These are phyloP conservation scores for Acinonyx jubatus DNA, from an alignment of 2,113 vertebrate species.

Conservation along the genomic window DNA sequence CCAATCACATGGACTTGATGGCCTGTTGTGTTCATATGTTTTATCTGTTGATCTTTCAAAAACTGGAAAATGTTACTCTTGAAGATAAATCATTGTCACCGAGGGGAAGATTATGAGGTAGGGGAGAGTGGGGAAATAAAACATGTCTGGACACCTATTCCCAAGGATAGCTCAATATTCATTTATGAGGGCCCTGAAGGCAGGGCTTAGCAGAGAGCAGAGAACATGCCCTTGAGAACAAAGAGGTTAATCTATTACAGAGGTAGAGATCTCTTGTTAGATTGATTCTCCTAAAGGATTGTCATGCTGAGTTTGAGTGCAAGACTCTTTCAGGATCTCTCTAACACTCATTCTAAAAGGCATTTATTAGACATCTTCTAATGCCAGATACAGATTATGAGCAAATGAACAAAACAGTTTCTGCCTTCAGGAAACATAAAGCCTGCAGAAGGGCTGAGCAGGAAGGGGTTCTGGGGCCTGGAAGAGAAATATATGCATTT, in stretches of 20 bases:
- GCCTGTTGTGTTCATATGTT: neutral
- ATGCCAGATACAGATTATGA: neutral
- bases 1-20: neutral
- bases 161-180: neutral
- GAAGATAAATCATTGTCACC: neutral
- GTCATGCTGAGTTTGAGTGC: neutral
- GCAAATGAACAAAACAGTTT: neutral
- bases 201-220: neutral
- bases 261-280: fast-evolving
- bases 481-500: neutral
- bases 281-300: neutral
- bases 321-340: neutral
- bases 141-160: neutral
- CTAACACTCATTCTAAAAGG: neutral
- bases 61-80: neutral
- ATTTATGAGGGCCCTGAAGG: neutral
- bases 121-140: neutral
- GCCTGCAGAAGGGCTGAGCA: neutral
- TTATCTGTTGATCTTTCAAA: neutral
- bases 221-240: neutral
- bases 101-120: neutral
- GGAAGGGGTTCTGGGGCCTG: fast-evolving
- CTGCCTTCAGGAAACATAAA: neutral
- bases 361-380: neutral
- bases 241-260: neutral